Percentiles rank a stretch among this genome's conserved stretches.
Evolutionary conservation across 2,888 invertebrate species (phyloP).

Genomic region (Erebia palarica): DNA sequence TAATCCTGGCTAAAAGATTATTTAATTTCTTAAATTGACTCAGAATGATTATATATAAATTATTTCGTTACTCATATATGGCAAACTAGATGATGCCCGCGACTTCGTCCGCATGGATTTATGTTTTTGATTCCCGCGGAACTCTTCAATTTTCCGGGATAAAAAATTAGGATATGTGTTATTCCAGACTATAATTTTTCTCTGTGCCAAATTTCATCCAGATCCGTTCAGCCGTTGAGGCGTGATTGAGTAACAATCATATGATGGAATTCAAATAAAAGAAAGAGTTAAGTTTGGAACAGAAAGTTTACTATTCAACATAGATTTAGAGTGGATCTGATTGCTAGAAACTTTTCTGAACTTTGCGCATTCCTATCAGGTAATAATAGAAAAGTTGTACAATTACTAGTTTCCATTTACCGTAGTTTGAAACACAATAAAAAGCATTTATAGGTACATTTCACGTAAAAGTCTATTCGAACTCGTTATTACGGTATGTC

Average conservation of each 20-base stretch:
- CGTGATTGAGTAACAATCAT: too few relatives aligned
- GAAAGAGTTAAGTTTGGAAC: slow-evolving; percentile 5
- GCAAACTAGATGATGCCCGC: not conserved
- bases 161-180: too few relatives aligned
- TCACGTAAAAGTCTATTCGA: not conserved
- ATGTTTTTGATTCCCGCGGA: too few relatives aligned
- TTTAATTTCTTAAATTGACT: too few relatives aligned
- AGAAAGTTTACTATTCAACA: slow-evolving; percentile 9
- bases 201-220: too few relatives aligned
- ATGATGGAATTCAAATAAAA: not conserved
- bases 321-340: slow-evolving; percentile 21
- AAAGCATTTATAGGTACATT: not conserved
- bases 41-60: not conserved
- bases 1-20: too few relatives aligned
- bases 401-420: slow-evolving; percentile 13
- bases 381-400: slow-evolving; percentile 26
- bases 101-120: too few relatives aligned
- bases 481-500: not conserved
- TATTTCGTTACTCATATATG: not conserved
- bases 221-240: too few relatives aligned
- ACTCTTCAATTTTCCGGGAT: too few relatives aligned
- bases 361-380: slow-evolving; percentile 24
- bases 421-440: slow-evolving; percentile 6
- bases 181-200: too few relatives aligned
- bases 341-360: slow-evolving; percentile 20